Evolutionary conservation across 2,888 invertebrate genomes (phyloP).

Genomic region (Polymixis lichenea): DNA sequence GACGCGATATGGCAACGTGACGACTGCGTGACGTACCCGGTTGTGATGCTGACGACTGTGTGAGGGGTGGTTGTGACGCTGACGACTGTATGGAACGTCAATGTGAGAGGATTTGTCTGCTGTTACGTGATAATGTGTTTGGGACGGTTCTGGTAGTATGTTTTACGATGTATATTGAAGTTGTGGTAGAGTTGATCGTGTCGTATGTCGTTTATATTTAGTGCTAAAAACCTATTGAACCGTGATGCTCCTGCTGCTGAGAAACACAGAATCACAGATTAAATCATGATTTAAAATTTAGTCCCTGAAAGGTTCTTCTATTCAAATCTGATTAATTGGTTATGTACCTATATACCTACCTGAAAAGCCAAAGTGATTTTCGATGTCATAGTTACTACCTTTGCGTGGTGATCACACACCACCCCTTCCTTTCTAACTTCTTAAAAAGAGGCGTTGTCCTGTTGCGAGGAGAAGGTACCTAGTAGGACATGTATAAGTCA

Average conservation of each 20-base stretch:
- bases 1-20: conserved; percentile 82
- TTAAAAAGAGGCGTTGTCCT: not conserved
- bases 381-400: not conserved
- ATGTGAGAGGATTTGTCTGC: conserved; percentile 31
- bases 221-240: not conserved
- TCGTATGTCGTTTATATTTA: not conserved
- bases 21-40: conserved; percentile 57
- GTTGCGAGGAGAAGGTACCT: too few species aligned
- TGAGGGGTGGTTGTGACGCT: conserved; percentile 45
- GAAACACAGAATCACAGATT: not conserved
- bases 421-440: not conserved
- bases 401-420: not conserved
- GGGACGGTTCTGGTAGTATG: not conserved
- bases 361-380: not conserved
- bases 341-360: too few species aligned
- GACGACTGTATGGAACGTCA: conserved; percentile 53
- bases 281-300: not conserved
- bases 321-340: not conserved
- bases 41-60: conserved; percentile 67
- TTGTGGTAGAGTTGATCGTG: not conserved
- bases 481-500: not conserved
- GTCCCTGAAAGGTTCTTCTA: not conserved
- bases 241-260: too few species aligned
- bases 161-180: not conserved
- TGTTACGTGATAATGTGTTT: conserved; percentile 25